phyloP scores from a whole-genome alignment of 2,113 vertebrate genomes.

The Pampusana beccarii region DNA sequence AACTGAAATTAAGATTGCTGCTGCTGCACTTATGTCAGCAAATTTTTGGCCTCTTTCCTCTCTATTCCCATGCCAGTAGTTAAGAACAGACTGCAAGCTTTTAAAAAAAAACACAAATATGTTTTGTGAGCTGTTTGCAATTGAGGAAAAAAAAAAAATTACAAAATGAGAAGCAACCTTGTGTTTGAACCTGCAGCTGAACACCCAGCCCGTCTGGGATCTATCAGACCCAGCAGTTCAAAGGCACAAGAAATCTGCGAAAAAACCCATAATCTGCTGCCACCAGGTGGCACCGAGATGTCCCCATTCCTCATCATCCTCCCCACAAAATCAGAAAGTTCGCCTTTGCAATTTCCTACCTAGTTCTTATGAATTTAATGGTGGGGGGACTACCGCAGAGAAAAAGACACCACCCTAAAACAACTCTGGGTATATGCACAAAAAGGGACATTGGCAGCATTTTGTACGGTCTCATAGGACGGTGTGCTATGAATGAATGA shows the following conservation, averaged over 20 bases:
- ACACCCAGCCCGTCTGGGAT: neutral
- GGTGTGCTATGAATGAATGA: neutral
- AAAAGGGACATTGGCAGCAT: neutral
- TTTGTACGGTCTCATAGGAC: neutral
- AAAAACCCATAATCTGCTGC: slow-evolving; percentile 25
- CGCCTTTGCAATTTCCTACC: slow-evolving; percentile 10
- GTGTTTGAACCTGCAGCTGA: neutral
- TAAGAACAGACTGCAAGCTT: neutral
- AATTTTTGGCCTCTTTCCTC: neutral
- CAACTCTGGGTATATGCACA: neutral
- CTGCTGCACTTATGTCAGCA: neutral
- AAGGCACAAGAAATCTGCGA: neutral
- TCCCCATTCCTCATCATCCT: neutral
- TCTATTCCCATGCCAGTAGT: slow-evolving; percentile 7
- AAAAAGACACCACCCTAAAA: neutral
- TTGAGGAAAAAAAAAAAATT: neutral
- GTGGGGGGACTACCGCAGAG: neutral
- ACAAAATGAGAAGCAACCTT: neutral
- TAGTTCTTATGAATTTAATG: neutral
- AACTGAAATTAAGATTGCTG: neutral
- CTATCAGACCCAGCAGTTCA: neutral
- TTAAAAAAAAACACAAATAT: neutral
- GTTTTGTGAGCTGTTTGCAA: neutral
- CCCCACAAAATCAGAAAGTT: neutral
- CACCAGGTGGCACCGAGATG: slow-evolving; percentile 69